Base-by-base conservation (phyloP, 2,113 vertebrate species). In the Candoia aspera region DNA sequence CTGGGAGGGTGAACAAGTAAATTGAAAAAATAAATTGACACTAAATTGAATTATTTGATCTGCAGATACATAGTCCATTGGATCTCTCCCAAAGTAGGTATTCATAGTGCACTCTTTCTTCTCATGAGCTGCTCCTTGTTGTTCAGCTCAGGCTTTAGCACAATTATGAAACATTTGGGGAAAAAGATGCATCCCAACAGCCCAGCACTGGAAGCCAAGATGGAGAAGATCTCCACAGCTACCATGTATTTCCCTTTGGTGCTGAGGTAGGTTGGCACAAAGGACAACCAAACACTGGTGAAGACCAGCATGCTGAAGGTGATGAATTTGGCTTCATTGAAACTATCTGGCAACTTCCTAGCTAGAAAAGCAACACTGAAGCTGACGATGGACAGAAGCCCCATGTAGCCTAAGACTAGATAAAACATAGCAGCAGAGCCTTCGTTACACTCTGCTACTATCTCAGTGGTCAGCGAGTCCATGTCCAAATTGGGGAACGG, bases 161-260 rank as follows among this genome's bases (percentile, higher is more conserved):
- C 15, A 83, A 90, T 83, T 6, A 90, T 90, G 89, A 83, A 90
- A n/a, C 88, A 89, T 73, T 89, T 89, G 0, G 88, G 88, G 46
- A 6, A 29, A 73, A 89, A 73, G 19, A 89, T 89, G n/a, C 46
- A 89, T 23, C 62, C 49, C 29, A 89, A 53, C 21, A 89, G 11
- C 8, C 88, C 88, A 33, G 60, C 62, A 73, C 88, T 73, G 9
- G 88, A 89, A 1, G 19, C 8, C 60, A 89, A 54, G 49, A 89
- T 89, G 29, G 88, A 89, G 49, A 89, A 89, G 62, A 89, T 54
- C 29, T 89, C 88, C 62, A 90, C 89, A 15, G 89, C 68, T 23
- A 83, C 68, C 89, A 83, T 57, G 23, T 42, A 24, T 83, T 90
- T 90, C 1, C 89, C 89, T 24, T 17, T 83, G 10, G 89, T 24